Evolutionary conservation across 2,113 vertebrate genomes (phyloP).

Genomic region (Barnardius zonarius): DNA sequence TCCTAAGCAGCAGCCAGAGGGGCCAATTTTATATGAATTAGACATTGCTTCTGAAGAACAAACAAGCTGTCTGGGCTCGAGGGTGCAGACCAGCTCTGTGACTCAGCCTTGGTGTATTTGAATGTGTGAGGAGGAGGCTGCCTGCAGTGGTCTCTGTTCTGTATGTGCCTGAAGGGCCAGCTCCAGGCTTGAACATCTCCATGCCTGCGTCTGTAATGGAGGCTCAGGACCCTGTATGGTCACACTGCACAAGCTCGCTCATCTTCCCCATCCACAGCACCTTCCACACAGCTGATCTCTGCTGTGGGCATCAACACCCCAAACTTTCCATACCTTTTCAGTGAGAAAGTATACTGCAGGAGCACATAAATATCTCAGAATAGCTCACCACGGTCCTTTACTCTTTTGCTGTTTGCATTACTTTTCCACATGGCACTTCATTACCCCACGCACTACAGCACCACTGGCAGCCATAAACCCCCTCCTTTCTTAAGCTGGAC

Average conservation of each 20-base stretch:
- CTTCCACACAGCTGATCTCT: not conserved
- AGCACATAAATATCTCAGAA: not conserved
- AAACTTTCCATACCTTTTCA: not conserved
- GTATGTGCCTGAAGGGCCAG: not conserved
- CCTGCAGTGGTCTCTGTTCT: not conserved
- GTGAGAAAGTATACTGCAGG: not conserved
- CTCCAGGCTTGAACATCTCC: not conserved
- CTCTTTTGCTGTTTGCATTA: not conserved
- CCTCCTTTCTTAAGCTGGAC: not conserved
- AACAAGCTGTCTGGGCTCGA: not conserved
- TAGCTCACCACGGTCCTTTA: fast-evolving
- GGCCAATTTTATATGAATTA: not conserved
- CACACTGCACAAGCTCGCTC: fast-evolving
- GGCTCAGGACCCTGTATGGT: not conserved
- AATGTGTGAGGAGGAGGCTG: not conserved
- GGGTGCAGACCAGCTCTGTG: not conserved
- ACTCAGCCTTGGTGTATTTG: not conserved
- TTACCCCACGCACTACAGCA: fast-evolving
- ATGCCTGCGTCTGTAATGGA: not conserved
- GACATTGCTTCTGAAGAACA: not conserved
- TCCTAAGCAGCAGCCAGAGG: not conserved
- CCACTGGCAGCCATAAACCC: not conserved
- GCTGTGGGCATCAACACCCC: not conserved
- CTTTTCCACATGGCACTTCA: fast-evolving
- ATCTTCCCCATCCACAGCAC: fast-evolving